These are phyloP conservation scores for Nothoprocta pentlandii DNA, from an alignment of 2,113 vertebrate genomes.

Conservation along the genomic window DNA sequence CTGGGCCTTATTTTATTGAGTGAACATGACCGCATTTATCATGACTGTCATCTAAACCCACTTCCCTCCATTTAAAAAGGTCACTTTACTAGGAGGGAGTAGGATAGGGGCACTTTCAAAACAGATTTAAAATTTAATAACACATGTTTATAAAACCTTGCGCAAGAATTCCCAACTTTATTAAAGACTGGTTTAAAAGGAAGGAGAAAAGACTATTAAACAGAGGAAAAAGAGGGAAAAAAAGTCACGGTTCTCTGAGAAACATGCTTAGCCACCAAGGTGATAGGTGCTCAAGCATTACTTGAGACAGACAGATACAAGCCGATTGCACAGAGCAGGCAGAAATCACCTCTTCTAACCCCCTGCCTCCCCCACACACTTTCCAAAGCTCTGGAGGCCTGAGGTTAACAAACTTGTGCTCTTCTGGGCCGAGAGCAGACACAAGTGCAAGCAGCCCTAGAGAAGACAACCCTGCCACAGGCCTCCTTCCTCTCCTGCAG, in stretches of 20 bases:
- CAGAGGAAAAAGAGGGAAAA: slow-evolving; percentile 8
- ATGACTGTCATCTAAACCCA: slow-evolving; percentile 98
- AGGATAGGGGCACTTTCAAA: slow-evolving; percentile 84
- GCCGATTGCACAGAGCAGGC: background rate
- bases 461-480: background rate
- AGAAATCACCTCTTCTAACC: background rate
- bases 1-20: slow-evolving; percentile 99
- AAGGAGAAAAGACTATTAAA: slow-evolving; percentile 34
- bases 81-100: slow-evolving; percentile 92
- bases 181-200: slow-evolving; percentile 56
- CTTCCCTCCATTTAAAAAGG: slow-evolving; percentile 98
- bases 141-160: slow-evolving; percentile 78
- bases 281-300: background rate
- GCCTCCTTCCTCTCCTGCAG: background rate
- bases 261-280: background rate
- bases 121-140: slow-evolving; percentile 82
- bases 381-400: background rate
- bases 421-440: background rate
- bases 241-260: slow-evolving; percentile 5
- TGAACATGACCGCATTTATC: slow-evolving; percentile 99
- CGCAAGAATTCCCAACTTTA: slow-evolving; percentile 77
- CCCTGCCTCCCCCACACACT: background rate
- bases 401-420: background rate
- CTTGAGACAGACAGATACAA: background rate
- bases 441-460: background rate